These are phyloP conservation scores for Tolmerus cingulatus DNA, from an alignment of 2,888 invertebrate species.

Conservation along the genomic window DNA sequence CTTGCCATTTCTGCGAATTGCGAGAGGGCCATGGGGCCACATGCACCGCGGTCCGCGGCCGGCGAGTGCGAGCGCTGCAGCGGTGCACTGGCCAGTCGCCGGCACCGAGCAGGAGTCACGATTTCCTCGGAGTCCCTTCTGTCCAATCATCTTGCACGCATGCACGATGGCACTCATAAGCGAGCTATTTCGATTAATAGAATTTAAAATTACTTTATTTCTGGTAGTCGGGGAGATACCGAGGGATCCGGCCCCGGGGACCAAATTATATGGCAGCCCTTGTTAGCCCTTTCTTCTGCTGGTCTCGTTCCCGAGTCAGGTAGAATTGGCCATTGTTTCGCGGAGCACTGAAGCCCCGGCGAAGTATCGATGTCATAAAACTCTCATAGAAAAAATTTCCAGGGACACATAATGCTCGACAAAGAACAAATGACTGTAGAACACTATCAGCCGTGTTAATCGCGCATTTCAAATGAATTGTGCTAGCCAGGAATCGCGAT, in stretches of 20 bases:
- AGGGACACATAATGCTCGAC: conserved; percentile 52
- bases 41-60: conserved; percentile 41
- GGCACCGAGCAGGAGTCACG: conserved; percentile 44
- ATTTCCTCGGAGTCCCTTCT: not conserved
- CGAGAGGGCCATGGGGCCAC: conserved; percentile 45
- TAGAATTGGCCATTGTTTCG: conserved; percentile 28
- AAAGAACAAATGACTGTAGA: conserved; percentile 54
- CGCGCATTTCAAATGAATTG: conserved; percentile 54
- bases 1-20: conserved; percentile 50
- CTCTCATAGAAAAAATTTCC: conserved; percentile 52
- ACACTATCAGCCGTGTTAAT: conserved; percentile 54
- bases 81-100: conserved; percentile 10
- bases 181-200: conserved; percentile 20
- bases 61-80: not conserved
- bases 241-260: not conserved
- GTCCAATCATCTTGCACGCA: conserved; percentile 25
- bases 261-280: not conserved
- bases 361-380: conserved; percentile 51
- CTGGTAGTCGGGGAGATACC: not conserved
- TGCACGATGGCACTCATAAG: conserved; percentile 31
- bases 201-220: conserved; percentile 18
- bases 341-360: conserved; percentile 28
- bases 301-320: not conserved
- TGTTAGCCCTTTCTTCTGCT: not conserved
- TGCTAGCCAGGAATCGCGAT: conserved; percentile 44